phyloP scores from a whole-genome alignment of 2,797 vertebrate species.

The Thamnophis elegans region DNA sequence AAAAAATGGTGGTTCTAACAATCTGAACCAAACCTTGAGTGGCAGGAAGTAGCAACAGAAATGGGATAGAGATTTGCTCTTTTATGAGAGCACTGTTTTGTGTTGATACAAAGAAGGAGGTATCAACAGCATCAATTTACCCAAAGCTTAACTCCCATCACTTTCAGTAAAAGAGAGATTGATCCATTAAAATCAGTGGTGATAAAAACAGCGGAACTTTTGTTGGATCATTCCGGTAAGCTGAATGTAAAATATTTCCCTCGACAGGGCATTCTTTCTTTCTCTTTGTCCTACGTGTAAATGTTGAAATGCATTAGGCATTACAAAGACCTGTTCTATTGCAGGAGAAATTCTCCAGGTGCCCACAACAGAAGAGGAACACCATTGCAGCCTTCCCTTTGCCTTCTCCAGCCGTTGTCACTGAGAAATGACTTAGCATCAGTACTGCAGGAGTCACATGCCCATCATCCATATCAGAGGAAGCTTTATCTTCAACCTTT shows the following conservation, averaged over 20 bases:
- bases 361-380: background rate
- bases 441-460: background rate
- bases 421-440: no score
- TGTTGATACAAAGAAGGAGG: background rate
- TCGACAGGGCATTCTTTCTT: background rate
- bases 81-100: background rate
- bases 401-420: background rate
- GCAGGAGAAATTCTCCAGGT: background rate
- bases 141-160: background rate
- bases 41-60: background rate
- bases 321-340: background rate
- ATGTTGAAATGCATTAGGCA: background rate
- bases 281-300: background rate
- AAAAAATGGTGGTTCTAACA: background rate
- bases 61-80: background rate
- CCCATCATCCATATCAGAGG: background rate
- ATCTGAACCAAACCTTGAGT: background rate
- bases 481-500: background rate
- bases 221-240: background rate
- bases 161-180: background rate
- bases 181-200: background rate
- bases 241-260: background rate
- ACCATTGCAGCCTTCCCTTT: background rate
- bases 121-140: background rate
- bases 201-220: background rate